Conservation (phyloP, 1,140 invertebrate species). For the Macrotrachela quadricornifera region DNA sequence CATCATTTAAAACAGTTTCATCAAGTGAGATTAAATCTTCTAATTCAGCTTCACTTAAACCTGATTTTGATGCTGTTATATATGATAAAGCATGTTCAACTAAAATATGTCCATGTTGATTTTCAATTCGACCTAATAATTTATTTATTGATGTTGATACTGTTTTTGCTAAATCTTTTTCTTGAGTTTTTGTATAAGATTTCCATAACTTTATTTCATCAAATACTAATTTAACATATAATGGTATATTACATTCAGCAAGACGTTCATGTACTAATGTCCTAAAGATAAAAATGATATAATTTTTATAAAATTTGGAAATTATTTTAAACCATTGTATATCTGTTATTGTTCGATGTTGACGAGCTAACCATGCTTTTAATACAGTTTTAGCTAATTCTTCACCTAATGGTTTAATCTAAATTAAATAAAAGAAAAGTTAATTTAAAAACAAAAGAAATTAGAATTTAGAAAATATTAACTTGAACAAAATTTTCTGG, state of each 20-base stretch:
- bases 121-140: conserved; percentile 77
- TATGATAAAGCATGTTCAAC: conserved; percentile 81
- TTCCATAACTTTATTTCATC: conserved; percentile 79
- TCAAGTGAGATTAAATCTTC: conserved; percentile 82
- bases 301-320: no score
- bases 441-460: no score
- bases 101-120: conserved; percentile 60
- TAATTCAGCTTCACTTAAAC: conserved; percentile 70
- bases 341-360: conserved; percentile 54
- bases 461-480: conserved; percentile 19
- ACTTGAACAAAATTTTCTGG: conserved; percentile 75
- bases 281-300: no score
- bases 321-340: conserved; percentile 45
- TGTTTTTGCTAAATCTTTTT: conserved; percentile 68
- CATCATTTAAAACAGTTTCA: conserved; percentile 79
- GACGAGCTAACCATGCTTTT: conserved; percentile 1
- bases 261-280: conserved; percentile 67
- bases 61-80: conserved; percentile 74
- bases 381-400: conserved; percentile 49
- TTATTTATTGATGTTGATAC: conserved; percentile 96
- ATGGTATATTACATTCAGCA: conserved; percentile 72
- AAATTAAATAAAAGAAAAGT: not conserved
- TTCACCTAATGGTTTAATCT: conserved; percentile 31
- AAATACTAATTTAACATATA: conserved; percentile 78
- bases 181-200: conserved; percentile 75